Conservation (phyloP, 2,797 vertebrate species). For the Nannoperca australis region DNA sequence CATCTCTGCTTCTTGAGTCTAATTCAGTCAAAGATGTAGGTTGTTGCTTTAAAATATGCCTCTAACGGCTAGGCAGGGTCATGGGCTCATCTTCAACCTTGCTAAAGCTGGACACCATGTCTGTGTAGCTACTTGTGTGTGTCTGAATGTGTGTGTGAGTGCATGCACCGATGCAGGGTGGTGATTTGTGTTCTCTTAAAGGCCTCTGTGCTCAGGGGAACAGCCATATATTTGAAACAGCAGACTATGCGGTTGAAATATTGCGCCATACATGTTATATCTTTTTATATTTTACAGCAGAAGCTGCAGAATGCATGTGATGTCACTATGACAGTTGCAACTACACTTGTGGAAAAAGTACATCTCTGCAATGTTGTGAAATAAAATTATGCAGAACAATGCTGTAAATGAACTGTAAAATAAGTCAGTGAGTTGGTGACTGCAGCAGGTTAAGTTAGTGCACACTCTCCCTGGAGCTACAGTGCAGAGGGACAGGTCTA, state of each 20-base stretch:
- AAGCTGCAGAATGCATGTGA: conserved; percentile 34
- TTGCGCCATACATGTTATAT: conserved; percentile 15
- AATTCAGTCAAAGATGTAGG: neutral
- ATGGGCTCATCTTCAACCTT: conserved; percentile 17
- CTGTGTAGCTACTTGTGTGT: conserved; percentile 25
- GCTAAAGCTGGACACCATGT: conserved; percentile 13
- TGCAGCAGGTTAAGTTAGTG: conserved; percentile 53
- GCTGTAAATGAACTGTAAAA: conserved; percentile 46
- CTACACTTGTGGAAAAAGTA: neutral
- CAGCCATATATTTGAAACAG: conserved; percentile 64
- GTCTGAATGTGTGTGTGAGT: conserved; percentile 35
- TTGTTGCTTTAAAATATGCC: conserved; percentile 18
- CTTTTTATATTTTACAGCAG: conserved; percentile 25
- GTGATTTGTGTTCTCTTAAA: conserved; percentile 74
- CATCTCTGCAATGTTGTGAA: conserved; percentile 15
- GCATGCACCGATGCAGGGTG: conserved; percentile 35
- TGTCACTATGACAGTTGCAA: conserved; percentile 27
- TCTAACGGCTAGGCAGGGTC: neutral
- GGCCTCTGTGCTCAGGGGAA: conserved; percentile 53
- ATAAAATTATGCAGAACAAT: conserved; percentile 22
- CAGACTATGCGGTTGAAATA: conserved; percentile 49
- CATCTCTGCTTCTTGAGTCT: conserved; percentile 3
- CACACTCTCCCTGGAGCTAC: conserved; percentile 51
- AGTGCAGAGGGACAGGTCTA: conserved; percentile 63
- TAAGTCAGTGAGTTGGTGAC: conserved; percentile 48